Percentiles rank a stretch among this genome's conserved stretches.
Evolutionary conservation across 2,888 invertebrate species (phyloP).

Genomic region (Apodemia hepburni): DNA sequence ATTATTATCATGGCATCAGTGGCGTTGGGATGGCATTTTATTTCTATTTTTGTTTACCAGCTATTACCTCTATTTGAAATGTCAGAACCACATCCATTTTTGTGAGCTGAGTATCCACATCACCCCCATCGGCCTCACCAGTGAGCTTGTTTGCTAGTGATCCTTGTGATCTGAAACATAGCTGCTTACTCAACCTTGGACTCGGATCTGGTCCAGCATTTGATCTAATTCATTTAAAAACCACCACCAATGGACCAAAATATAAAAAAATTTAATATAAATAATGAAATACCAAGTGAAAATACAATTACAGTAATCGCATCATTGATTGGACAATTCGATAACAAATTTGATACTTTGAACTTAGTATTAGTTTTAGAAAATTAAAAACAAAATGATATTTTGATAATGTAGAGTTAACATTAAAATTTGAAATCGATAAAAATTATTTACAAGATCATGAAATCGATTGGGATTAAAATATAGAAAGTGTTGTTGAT

Average conservation of each 20-base stretch:
- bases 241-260: slow-evolving; percentile 38
- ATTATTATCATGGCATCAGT: neutral
- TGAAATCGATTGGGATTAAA: slow-evolving; percentile 17
- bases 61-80: slow-evolving; percentile 94
- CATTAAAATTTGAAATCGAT: slow-evolving; percentile 2
- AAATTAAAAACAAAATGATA: slow-evolving; percentile 12
- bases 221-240: slow-evolving; percentile 56
- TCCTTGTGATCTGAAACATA: slow-evolving; percentile 91
- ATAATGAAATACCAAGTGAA: slow-evolving; percentile 16
- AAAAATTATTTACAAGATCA: neutral
- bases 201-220: slow-evolving; percentile 77
- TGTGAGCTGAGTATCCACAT: slow-evolving; percentile 96
- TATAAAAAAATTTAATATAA: slow-evolving; percentile 17
- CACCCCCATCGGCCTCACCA: slow-evolving; percentile 97
- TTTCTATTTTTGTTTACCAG: neutral
- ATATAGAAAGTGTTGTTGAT: slow-evolving; percentile 26
- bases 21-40: neutral
- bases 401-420: neutral
- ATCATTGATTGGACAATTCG: slow-evolving; percentile 7
- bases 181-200: slow-evolving; percentile 82
- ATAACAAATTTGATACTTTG: slow-evolving; percentile 12
- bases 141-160: slow-evolving; percentile 94
- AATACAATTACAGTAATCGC: slow-evolving; percentile 11
- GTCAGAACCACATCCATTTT: slow-evolving; percentile 99
- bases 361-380: slow-evolving; percentile 11